These are phyloP conservation scores for Silurus asotus DNA, from an alignment of 2,113 vertebrate species.

Conservation along the genomic window DNA sequence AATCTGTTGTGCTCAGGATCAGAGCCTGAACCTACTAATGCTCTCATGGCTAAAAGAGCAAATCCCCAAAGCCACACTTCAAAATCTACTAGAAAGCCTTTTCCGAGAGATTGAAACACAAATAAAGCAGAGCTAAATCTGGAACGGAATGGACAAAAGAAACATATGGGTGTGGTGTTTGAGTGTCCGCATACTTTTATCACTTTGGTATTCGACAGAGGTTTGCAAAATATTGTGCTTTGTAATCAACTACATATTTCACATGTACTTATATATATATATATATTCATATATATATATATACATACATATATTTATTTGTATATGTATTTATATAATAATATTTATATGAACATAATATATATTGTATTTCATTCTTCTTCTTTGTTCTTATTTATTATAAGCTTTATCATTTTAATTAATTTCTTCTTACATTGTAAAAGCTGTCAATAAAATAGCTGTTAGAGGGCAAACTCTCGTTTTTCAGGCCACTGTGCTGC, in stretches of 20 bases:
- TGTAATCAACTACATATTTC: not conserved
- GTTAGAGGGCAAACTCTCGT: not conserved
- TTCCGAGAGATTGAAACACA: not conserved
- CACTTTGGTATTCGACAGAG: not conserved
- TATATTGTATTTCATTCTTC: too few relatives aligned
- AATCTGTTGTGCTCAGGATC: too few relatives aligned
- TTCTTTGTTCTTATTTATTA: too few relatives aligned
- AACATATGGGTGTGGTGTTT: not conserved
- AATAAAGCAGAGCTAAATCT: not conserved
- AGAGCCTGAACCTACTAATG: too few relatives aligned
- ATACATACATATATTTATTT: too few relatives aligned
- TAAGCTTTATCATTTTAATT: not conserved
- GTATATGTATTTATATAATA: too few relatives aligned
- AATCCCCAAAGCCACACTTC: not conserved
- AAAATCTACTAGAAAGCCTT: not conserved
- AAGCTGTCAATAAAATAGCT: not conserved
- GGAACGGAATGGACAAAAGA: not conserved
- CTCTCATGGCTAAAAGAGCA: not conserved
- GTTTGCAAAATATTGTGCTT: too few relatives aligned
- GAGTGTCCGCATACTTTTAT: not conserved
- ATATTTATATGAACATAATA: too few relatives aligned
- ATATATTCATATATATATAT: too few relatives aligned
- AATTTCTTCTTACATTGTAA: not conserved
- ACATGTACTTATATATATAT: not conserved
- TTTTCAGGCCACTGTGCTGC: not conserved